Conservation (phyloP, 2,888 invertebrate species). For the Harpalus rufipes region DNA sequence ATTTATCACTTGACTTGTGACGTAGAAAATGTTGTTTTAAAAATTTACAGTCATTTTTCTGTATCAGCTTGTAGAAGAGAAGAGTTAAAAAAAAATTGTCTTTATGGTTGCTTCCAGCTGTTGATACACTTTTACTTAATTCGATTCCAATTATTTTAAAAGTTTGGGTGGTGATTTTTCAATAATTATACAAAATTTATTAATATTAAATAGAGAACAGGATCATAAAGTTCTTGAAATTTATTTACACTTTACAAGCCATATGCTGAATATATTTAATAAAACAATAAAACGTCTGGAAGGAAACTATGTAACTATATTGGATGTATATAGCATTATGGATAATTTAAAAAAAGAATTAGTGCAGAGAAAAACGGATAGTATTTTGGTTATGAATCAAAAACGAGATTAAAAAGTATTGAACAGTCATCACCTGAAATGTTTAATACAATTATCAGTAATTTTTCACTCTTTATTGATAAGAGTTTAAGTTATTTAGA, state of each 20-base stretch:
- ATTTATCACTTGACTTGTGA: constrained; percentile 67
- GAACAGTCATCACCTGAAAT: constrained; percentile 48
- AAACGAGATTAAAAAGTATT: constrained; percentile 64
- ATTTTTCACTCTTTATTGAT: constrained; percentile 67
- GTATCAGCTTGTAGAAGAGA: constrained; percentile 67
- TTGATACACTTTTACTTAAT: neutral
- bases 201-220: constrained; percentile 34
- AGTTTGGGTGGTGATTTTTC: constrained; percentile 33
- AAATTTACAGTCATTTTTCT: constrained; percentile 68
- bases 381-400: constrained; percentile 68
- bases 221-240: constrained; percentile 27
- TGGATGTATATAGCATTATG: constrained; percentile 68
- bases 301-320: constrained; percentile 67
- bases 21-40: constrained; percentile 69
- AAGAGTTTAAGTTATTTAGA: constrained; percentile 64
- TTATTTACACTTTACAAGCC: constrained; percentile 20
- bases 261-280: constrained; percentile 17
- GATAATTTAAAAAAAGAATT: constrained; percentile 61
- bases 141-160: neutral
- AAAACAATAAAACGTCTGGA: constrained; percentile 15
- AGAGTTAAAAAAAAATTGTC: constrained; percentile 2
- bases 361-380: constrained; percentile 68
- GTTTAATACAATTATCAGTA: constrained; percentile 41
- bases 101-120: neutral
- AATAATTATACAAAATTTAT: constrained; percentile 55